Percentiles rank a stretch among this genome's conserved stretches.
These are phyloP conservation scores for Andrena dorsata DNA, from an alignment of 2,888 invertebrate genomes.

Conservation along the genomic window DNA sequence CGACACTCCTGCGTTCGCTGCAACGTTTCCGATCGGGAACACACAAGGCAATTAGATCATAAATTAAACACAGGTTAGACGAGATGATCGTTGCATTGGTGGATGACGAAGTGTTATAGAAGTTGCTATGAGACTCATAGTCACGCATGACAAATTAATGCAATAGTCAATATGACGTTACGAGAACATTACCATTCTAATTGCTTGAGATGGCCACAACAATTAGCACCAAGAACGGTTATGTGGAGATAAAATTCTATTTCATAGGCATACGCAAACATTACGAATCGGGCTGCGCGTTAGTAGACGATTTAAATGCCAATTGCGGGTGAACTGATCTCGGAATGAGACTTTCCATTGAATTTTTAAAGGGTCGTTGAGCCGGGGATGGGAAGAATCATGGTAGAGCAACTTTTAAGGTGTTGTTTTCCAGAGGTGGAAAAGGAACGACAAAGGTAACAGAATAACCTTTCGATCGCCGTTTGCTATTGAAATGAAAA, in stretches of 20 bases:
- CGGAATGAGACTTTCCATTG: not conserved
- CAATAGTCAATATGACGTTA: not conserved
- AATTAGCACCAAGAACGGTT: no score
- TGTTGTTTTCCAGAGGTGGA: no score
- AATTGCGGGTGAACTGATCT: not conserved
- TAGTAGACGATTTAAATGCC: no score
- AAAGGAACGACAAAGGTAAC: no score
- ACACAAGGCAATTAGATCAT: conserved; percentile 13
- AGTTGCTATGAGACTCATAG: not conserved
- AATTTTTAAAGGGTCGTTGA: not conserved
- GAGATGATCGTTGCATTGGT: not conserved
- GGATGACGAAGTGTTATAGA: not conserved
- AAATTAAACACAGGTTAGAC: not conserved
- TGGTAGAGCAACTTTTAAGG: no score
- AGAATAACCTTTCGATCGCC: not conserved
- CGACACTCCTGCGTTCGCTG: conserved; percentile 84
- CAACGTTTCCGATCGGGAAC: conserved; percentile 57
- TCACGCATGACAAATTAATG: not conserved
- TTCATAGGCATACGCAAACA: no score
- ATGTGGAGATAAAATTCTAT: no score
- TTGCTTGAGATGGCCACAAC: no score
- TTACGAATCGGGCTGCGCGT: no score
- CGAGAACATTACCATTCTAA: no score
- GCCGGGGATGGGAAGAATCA: no score
- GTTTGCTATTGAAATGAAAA: not conserved